Evolutionary conservation across 2,797 vertebrate species (phyloP).

Genomic region (Benthosema pterotum): DNA sequence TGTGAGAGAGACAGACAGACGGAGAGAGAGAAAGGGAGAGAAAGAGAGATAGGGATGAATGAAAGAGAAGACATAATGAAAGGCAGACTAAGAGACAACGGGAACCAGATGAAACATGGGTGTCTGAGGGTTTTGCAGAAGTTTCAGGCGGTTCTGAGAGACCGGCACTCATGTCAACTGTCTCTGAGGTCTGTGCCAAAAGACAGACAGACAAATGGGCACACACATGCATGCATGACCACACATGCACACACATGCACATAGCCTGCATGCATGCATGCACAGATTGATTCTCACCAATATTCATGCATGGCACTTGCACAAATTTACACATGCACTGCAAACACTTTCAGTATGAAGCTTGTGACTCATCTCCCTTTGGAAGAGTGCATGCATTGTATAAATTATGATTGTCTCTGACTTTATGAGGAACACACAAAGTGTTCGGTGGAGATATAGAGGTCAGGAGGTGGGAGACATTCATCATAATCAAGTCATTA

Average conservation of each 20-base stretch:
- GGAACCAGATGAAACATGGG: conserved; percentile 40
- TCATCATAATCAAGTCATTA: too few relatives aligned
- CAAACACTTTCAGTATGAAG: conserved; percentile 29
- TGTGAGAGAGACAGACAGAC: background rate
- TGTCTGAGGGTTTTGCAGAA: conserved; percentile 29
- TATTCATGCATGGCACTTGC: conserved; percentile 20
- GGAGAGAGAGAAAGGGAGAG: background rate
- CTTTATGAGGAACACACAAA: conserved; percentile 14
- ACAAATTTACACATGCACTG: conserved; percentile 29
- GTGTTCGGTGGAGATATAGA: too few relatives aligned
- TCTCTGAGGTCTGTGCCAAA: conserved; percentile 39
- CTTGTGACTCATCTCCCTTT: conserved; percentile 48
- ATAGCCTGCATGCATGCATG: background rate
- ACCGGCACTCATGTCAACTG: conserved; percentile 20
- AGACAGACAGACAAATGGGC: conserved; percentile 13
- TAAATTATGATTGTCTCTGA: conserved; percentile 24
- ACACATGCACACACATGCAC: background rate
- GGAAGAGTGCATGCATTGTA: conserved; percentile 25
- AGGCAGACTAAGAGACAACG: conserved; percentile 18
- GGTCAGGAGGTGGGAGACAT: too few relatives aligned
- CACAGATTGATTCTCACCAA: conserved; percentile 21
- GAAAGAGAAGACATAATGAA: conserved; percentile 26
- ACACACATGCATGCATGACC: background rate
- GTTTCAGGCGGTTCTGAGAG: conserved; percentile 15
- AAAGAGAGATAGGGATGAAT: background rate